Evolutionary conservation across 2,888 invertebrate species (phyloP), one percentile per base, ranked within the genome.

Genomic region (Tenthredo distinguenda): DNA sequence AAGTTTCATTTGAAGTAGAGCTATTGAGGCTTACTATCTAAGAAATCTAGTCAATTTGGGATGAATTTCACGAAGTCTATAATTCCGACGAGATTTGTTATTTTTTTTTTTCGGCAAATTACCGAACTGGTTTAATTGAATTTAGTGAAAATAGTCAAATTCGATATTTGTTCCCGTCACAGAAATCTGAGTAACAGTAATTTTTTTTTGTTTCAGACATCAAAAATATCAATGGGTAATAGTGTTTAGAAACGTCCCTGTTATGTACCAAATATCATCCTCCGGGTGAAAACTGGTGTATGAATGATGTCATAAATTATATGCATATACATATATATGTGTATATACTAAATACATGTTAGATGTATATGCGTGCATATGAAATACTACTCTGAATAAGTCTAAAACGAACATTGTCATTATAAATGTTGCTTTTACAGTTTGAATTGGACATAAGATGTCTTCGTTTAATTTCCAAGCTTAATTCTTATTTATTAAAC

Each of bases 161-260:
- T 9, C 7, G n/a, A 74, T 9, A 43, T 84, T 58, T 26, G 31
- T 26, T 74, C n/a, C 43, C n/a, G 5, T 7, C 2, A 1, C 18
- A 7, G 26, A 21, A 50, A 68, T 37, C 31, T 43, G 2, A 50
- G 21, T 50, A 55, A 71, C 76, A 34, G n/a, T 74, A 77, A 7
- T 55, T 82, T 37, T 68, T 85, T 55, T 85, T 86, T 85, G 1
- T 90, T 91, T 21, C 89, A 93, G 93, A 97, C 97, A 86, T 97
- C 97, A 88, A 97, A 96, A 94, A 96, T 96, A 88, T 97, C 96
- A 94, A 97, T 97, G 96, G 97, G 97, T 91, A 96, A 95, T 93
- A 96, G 95, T 90, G 92, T 92, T 62, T 94, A 93, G 90, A 87
- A n/a, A 18, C 68, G 0, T 31, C 31, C 12, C n/a, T 9, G 18